Base-by-base conservation (phyloP, 2,888 invertebrate species). In the Trileptium ribeirensis region DNA sequence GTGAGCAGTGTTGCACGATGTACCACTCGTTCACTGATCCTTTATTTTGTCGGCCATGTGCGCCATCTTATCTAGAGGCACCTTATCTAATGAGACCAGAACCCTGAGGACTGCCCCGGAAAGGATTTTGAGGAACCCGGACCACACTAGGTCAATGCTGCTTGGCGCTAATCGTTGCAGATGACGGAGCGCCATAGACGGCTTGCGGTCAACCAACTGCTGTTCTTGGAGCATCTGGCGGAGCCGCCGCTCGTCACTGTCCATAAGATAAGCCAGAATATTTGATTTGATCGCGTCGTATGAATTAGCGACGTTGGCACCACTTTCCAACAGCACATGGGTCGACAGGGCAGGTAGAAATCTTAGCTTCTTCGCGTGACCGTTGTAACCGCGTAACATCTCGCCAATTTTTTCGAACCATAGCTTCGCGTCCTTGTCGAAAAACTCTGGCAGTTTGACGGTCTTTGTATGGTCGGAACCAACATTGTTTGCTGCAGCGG, bases 371-470 rank as follows among this genome's bases (percentile, higher is more conserved):
- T 51, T 51, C 8, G 51, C 51, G 8, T 51, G 51, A 51, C 24
- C 51, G 24, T 24, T 51, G 51, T 15, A 51, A 51, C 51, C 51
- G 51, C 24, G 51, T 24, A 51, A 51, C 51, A 51, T 51, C 24
- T 51, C 51, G 51, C 39, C 38, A 29, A 37, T 75, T 75, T 75
- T 29, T 75, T 75, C 77, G 39, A 75, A 75, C 77, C 77, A 75
- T 29, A 75, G 15, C 39, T 36, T 24, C 29, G 77, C 38, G 36
- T 36, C 77, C 39, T 34, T 38, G 36, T 75, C 77, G 38, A 38
- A 75, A 38, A 75, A 75, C 8, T 75, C 37, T 3, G 77, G 77
- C 24, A n/a, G 77, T 75, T 38, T 75, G n/a, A 75, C n/a, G 34
- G 77, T n/a, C 37, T 38, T 75, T n/a, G 38, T 39, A 37, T 75